phyloP scores from a whole-genome alignment of 2,888 invertebrate genomes.

The Seira ritae region DNA sequence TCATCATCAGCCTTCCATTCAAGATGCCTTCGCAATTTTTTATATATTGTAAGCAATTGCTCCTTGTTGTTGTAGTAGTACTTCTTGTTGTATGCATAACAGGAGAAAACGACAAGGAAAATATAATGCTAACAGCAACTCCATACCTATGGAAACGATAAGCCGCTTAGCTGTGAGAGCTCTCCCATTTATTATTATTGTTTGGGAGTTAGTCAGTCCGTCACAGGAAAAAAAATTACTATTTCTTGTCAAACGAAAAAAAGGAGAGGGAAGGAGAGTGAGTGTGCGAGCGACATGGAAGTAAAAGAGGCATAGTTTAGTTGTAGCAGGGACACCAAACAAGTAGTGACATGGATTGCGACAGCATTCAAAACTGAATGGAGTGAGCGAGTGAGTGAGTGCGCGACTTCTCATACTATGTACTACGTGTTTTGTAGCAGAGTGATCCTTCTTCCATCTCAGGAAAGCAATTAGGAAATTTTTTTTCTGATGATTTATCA shows the following conservation, averaged over 20 bases:
- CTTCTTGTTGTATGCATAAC: not conserved
- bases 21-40: not conserved
- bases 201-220: no score
- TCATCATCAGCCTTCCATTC: not conserved
- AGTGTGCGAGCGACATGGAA: not conserved
- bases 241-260: slow-evolving; percentile 2
- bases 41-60: slow-evolving; percentile 4
- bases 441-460: no score
- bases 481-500: no score
- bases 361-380: not conserved
- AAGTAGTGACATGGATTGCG: not conserved
- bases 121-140: no score
- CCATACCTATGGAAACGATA: no score
- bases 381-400: no score
- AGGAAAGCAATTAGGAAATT: no score
- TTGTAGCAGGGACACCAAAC: not conserved
- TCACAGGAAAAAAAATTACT: not conserved
- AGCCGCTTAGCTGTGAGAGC: no score
- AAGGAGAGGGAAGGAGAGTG: not conserved
- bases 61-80: not conserved
- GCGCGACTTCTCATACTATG: no score
- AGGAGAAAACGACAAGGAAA: no score
- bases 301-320: slow-evolving; percentile 5
- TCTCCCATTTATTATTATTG: no score
- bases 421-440: no score